phyloP scores from a whole-genome alignment of 2,888 invertebrate genomes.

The Macroteleia sp. region DNA sequence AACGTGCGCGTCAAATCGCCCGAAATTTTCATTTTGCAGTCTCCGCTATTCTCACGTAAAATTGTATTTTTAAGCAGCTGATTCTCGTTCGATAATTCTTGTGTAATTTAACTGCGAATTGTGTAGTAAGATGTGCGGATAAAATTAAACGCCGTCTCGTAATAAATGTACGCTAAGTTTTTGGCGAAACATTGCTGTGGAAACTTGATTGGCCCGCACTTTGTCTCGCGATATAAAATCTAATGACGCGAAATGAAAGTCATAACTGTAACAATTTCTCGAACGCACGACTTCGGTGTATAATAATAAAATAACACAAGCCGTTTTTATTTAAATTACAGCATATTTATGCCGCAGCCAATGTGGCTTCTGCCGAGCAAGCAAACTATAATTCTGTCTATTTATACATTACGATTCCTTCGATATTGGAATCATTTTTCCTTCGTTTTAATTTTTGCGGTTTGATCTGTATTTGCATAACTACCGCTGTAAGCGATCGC shows the following conservation, averaged over 20 bases:
- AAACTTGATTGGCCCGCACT: too few species aligned
- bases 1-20: conserved; percentile 7
- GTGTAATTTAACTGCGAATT: conserved; percentile 4
- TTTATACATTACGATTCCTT: conserved; percentile 23
- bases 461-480: conserved; percentile 39
- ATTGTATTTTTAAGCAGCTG: conserved; percentile 31
- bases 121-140: conserved; percentile 7
- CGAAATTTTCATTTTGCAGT: conserved; percentile 5
- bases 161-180: too few species aligned
- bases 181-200: too few species aligned
- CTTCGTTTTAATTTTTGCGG: conserved; percentile 45
- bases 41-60: neutral
- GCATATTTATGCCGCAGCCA: neutral
- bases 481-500: conserved; percentile 39
- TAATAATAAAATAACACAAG: too few species aligned
- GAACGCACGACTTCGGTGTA: too few species aligned
- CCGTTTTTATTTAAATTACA: conserved; percentile 19
- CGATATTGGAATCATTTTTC: conserved; percentile 31
- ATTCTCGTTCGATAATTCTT: too few species aligned
- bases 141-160: conserved; percentile 21
- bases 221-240: too few species aligned
- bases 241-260: too few species aligned
- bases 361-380: neutral
- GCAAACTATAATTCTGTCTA: conserved; percentile 4
- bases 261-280: conserved; percentile 24